phyloP scores from a whole-genome alignment of 2,888 invertebrate species.

The Stenotaenia linearis region DNA sequence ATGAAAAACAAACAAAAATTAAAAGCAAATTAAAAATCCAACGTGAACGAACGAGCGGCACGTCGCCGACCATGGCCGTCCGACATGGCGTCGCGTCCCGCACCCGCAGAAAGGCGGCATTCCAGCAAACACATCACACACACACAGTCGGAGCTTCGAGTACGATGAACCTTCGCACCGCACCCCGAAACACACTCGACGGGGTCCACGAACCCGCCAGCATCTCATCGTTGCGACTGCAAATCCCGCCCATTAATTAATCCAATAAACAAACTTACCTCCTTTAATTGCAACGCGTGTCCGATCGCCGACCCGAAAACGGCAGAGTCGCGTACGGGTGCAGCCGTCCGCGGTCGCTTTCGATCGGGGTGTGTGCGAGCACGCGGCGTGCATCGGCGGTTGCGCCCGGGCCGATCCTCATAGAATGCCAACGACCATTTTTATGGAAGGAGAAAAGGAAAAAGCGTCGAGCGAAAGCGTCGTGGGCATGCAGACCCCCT shows the following conservation, averaged over 20 bases:
- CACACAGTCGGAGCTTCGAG: too few species aligned
- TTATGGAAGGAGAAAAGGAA: conserved; percentile 26
- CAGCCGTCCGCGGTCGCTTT: conserved; percentile 6
- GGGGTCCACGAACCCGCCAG: background rate
- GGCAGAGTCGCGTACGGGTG: background rate
- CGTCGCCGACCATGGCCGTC: background rate
- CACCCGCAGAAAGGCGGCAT: background rate
- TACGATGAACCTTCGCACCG: background rate
- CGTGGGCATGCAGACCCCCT: background rate
- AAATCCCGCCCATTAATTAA: background rate
- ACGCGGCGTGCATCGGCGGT: conserved; percentile 2
- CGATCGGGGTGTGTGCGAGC: conserved; percentile 1
- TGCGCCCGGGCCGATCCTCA: conserved; percentile 22
- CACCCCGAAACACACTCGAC: background rate
- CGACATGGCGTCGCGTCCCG: background rate
- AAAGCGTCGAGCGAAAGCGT: conserved; percentile 19
- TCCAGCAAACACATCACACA: too few species aligned
- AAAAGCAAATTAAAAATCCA: background rate
- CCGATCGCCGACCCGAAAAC: too few species aligned
- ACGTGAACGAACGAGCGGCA: too few species aligned
- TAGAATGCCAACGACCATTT: conserved; percentile 33
- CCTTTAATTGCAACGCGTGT: background rate
- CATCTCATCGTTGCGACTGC: background rate
- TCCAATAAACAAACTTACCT: background rate
- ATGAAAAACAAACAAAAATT: background rate